Evolutionary conservation across 2,113 vertebrate genomes (phyloP), one percentile per base, ranked within the genome.

Genomic region (Calyptommatus sinebrachiatus): DNA sequence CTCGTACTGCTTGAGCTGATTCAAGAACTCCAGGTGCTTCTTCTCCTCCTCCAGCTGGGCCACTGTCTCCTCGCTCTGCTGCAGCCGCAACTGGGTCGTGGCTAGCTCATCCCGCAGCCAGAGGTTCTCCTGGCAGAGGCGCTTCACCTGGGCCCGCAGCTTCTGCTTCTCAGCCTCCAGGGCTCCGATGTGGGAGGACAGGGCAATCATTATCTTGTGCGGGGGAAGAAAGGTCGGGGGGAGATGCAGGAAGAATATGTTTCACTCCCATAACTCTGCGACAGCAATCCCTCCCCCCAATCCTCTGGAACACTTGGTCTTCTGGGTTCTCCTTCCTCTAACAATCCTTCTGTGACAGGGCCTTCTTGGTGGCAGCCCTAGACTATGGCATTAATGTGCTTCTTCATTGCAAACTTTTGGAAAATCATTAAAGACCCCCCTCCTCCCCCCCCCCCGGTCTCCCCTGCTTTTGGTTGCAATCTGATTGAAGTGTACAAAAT

Each of bases 141-240:
- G 90, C 48, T 96, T 94, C 24, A 96, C 95, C 89, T 97, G 96
- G 0, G 95, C 94, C 4, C 95, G 91, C 8, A 97, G 92, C 92
- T 97, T 96, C 93, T 97, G 97, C 91, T 97, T 96, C 93, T 97
- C 97, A 0, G 96, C 96, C 89, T 98, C 97, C 89, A 98, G 91
- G 0, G 94, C 95, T 1, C 95, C 90, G 65, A 98, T 83, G 24
- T 97, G 97, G 1, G 94, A 94, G 0, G 96, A 97, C 83, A 97
- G 84, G 0, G 97, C 96, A 87, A 96, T 91, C 94, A 97, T 95
- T 89, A 97, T 94, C 97, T 97, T 94, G 2, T 8, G 8, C 61
- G 41, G 0, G 0, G 14, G 8, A 48, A 1, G 4, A 12, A 10
- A 1, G 4, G 4, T 6, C 12, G 7, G n/a, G 35, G 45, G 8